These are phyloP conservation scores for Lochmaea capreae DNA, from an alignment of 2,888 invertebrate species.

Conservation along the genomic window DNA sequence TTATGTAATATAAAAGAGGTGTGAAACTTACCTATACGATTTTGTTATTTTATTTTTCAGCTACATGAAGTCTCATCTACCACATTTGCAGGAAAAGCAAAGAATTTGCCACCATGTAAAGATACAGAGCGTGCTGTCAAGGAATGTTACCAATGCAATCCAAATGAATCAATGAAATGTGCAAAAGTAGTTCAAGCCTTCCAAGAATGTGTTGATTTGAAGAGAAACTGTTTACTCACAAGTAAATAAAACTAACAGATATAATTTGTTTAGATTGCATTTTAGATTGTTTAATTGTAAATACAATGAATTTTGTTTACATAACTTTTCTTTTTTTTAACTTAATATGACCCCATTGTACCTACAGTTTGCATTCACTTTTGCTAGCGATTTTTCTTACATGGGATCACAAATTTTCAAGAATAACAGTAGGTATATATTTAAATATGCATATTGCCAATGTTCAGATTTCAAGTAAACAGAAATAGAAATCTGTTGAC, in stretches of 20 bases:
- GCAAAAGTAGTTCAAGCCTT: constrained; percentile 72
- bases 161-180: constrained; percentile 71
- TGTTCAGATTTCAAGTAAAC: too few species aligned
- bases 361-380: too few species aligned
- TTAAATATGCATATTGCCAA: too few species aligned
- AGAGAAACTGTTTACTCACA: constrained; percentile 63
- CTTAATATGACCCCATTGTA: not conserved
- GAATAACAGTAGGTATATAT: too few species aligned
- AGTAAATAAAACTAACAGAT: constrained; percentile 41
- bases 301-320: constrained; percentile 37
- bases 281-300: constrained; percentile 39
- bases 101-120: constrained; percentile 67
- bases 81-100: constrained; percentile 39
- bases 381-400: not conserved
- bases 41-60: constrained; percentile 44
- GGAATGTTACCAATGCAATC: constrained; percentile 72
- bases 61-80: constrained; percentile 53
- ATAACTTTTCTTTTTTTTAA: not conserved
- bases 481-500: too few species aligned
- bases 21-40: not conserved
- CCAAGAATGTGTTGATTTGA: constrained; percentile 71
- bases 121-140: constrained; percentile 69
- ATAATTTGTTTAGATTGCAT: constrained; percentile 28
- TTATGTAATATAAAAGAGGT: too few species aligned
- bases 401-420: too few species aligned